Percentiles rank a stretch among this genome's conserved stretches.
These are phyloP conservation scores for Azemiops feae DNA, from an alignment of 2,113 vertebrate genomes.

Conservation along the genomic window DNA sequence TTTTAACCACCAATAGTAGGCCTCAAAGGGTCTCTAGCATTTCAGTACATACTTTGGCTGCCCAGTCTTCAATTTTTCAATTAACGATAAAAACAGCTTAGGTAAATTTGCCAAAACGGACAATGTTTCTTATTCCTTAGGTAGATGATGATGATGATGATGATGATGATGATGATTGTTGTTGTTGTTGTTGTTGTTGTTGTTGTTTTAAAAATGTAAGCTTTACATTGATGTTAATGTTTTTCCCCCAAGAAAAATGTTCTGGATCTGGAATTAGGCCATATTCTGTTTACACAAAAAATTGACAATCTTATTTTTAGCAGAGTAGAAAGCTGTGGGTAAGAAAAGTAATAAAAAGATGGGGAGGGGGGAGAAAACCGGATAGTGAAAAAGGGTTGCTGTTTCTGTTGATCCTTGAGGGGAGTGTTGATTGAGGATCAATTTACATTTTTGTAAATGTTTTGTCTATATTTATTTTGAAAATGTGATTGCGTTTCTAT, in stretches of 20 bases:
- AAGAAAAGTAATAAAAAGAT: not conserved
- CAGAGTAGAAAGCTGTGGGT: not conserved
- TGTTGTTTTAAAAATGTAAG: slow-evolving; percentile 38
- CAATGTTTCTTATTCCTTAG: slow-evolving; percentile 70
- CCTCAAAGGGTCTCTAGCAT: slow-evolving; percentile 65
- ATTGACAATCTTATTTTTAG: slow-evolving; percentile 37
- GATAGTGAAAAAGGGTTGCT: not conserved
- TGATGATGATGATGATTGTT: too few relatives aligned
- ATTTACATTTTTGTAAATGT: not conserved
- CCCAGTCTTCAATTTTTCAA: slow-evolving; percentile 70
- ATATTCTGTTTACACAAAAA: slow-evolving; percentile 34
- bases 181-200: too few relatives aligned
- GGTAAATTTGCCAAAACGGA: slow-evolving; percentile 69
- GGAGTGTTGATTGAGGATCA: not conserved
- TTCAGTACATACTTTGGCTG: slow-evolving; percentile 74
- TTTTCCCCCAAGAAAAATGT: slow-evolving; percentile 36
- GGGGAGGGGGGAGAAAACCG: accelerated
- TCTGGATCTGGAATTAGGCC: slow-evolving; percentile 30
- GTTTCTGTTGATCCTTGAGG: not conserved
- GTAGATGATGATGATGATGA: slow-evolving; percentile 37
- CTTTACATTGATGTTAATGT: slow-evolving; percentile 55
- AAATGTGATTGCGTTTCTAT: not conserved
- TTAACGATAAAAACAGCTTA: slow-evolving; percentile 60
- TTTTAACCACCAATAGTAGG: slow-evolving; percentile 49
- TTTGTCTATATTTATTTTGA: not conserved